Evolutionary conservation across 1,140 invertebrate species (phyloP), one percentile per base, ranked within the genome.

Genomic region (Anastrepha obliqua): DNA sequence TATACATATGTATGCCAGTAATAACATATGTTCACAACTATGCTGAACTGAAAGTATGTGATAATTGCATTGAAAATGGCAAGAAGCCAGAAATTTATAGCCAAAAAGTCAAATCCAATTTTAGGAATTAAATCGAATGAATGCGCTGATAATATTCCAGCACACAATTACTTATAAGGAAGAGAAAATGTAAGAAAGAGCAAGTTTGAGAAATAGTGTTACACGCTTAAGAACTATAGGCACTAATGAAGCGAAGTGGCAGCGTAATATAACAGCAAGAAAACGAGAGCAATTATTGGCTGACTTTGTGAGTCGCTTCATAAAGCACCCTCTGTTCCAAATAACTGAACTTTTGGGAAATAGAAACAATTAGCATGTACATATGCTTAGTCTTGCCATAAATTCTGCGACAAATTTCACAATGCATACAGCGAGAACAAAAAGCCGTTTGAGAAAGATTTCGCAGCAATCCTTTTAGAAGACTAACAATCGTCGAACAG

Each of bases 1-100:
- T 62, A 15, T 62, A 62, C 60, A 62, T n/a, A 62, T 17, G n/a
- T n/a, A 17, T 17, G 15, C 15, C 51, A 55, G 47, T 47, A 17
- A 55, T 6, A 17, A 81, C 51, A 55, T 81, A 81, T 81, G 74
- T 81, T 81, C 74, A 81, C 74, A 81, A 81, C 47, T 81, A 81
- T 81, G 74, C 47, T 81, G 47, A 81, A 81, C 74, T 81, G 15
- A 20, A 47, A 51, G 70, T 20, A 51, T 11, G 20, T 11, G 47
- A 81, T 81, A 51, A 81, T 55, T 81, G 17, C 17, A 81, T 81
- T 81, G 47, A 81, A 81, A 81, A 81, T 81, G 74, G 74, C 74
- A 81, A 29, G 55, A 81, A 55, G 74, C 74, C 74, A 81, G 47
- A 13, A 55, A 81, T 55, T 81, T 55, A 81, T 81, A 20, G n/a